A percentile compares a stretch with the other conserved stretches of the same genome.
Conservation (phyloP, 2,888 invertebrate genomes). For the Anodontia alba region DNA sequence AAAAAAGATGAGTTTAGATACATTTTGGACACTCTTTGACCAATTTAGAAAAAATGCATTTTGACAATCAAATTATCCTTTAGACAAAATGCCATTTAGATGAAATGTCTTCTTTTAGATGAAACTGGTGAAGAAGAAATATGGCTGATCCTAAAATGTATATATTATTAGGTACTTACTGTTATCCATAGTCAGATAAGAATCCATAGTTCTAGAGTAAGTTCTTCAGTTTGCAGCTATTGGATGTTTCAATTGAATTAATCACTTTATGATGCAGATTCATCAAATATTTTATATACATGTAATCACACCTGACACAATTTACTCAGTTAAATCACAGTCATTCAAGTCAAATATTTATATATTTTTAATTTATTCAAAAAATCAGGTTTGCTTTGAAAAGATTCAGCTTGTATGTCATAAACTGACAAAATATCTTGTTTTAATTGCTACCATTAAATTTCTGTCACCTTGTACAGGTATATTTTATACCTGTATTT, state of each 20-base stretch:
- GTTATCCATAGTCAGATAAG: conserved; percentile 12
- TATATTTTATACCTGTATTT: not conserved
- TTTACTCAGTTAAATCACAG: not conserved
- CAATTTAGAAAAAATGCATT: too few relatives aligned
- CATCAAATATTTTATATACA: not conserved
- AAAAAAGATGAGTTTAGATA: too few relatives aligned
- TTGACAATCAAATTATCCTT: too few relatives aligned
- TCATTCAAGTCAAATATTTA: not conserved
- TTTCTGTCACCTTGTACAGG: not conserved
- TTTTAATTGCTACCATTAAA: not conserved
- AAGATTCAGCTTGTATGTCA: not conserved
- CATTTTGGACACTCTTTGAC: too few relatives aligned
- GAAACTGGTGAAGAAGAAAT: too few relatives aligned
- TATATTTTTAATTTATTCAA: not conserved
- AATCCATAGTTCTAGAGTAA: not conserved
- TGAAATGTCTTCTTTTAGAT: too few relatives aligned
- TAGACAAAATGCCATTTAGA: too few relatives aligned
- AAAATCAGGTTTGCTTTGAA: not conserved
- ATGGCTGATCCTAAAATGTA: too few relatives aligned
- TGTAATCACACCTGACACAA: not conserved
- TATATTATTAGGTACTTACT: not conserved
- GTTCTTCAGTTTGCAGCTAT: too few relatives aligned
- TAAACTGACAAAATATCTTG: not conserved
- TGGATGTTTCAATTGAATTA: too few relatives aligned
- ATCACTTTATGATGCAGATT: not conserved